phyloP scores from a whole-genome alignment of 2,113 vertebrate genomes.

The Callithrix jacchus region DNA sequence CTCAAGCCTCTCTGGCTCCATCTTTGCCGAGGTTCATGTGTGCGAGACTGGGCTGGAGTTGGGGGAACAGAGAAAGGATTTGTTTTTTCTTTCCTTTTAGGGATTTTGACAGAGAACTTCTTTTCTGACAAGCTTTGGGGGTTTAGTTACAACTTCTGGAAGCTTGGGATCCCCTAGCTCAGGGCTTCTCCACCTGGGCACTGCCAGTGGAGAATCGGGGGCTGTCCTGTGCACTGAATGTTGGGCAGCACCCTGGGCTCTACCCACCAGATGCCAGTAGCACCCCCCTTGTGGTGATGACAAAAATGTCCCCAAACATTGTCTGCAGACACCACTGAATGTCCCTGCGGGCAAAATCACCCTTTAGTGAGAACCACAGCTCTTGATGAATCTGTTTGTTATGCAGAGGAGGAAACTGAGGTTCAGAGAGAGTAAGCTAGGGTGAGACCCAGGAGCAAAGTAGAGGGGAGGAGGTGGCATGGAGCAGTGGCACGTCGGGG shows the following conservation, averaged over 20 bases:
- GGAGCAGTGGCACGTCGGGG: rapidly evolving
- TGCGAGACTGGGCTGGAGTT: neutral
- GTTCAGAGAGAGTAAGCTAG: neutral
- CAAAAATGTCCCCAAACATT: neutral
- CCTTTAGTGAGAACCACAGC: too few species aligned
- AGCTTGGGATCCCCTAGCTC: neutral
- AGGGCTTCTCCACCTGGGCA: neutral
- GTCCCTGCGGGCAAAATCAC: neutral
- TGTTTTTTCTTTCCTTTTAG: neutral
- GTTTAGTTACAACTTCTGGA: neutral
- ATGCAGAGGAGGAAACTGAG: neutral
- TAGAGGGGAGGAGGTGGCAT: rapidly evolving
- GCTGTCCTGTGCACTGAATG: rapidly evolving
- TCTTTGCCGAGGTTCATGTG: neutral
- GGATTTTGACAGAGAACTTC: neutral
- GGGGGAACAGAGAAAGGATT: neutral
- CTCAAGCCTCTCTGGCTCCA: neutral
- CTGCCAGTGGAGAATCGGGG: neutral
- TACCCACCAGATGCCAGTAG: rapidly evolving
- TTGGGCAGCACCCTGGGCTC: neutral
- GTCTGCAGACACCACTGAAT: neutral
- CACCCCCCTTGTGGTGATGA: rapidly evolving
- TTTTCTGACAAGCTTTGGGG: neutral
- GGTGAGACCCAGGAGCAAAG: neutral
- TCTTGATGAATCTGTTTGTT: neutral